Conservation (phyloP, 1,140 invertebrate genomes). For the Drosophila ananassae region DNA sequence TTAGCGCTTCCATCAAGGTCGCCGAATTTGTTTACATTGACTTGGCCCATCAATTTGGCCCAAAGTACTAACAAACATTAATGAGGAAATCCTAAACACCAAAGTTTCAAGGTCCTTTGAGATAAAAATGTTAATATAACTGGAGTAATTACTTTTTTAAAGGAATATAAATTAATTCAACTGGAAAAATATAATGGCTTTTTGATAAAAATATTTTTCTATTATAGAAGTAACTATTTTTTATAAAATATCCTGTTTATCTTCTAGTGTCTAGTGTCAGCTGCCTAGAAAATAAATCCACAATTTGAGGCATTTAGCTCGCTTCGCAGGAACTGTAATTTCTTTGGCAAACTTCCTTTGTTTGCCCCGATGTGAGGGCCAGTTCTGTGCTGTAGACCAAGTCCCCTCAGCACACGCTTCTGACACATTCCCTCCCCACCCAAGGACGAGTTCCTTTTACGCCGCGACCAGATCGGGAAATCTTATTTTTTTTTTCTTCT, state of each 20-base stretch:
- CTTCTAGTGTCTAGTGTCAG: background rate
- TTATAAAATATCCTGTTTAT: constrained; percentile 5
- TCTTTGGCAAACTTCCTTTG: constrained; percentile 47
- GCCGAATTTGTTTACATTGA: constrained; percentile 64
- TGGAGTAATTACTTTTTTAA: too few relatives aligned
- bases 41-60: constrained; percentile 50
- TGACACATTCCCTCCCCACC: constrained; percentile 58
- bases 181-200: background rate
- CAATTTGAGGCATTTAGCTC: constrained; percentile 43
- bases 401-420: constrained; percentile 61
- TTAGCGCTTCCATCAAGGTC: constrained; percentile 72
- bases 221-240: background rate
- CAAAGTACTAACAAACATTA: constrained; percentile 42
- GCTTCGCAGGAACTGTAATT: constrained; percentile 31
- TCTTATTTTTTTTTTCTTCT: background rate
- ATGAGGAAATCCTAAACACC: constrained; percentile 38
- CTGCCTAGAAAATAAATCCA: constrained; percentile 25
- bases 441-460: constrained; percentile 39
- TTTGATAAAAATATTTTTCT: background rate
- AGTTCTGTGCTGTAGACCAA: constrained; percentile 10
- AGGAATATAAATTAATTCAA: background rate
- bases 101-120: constrained; percentile 40
- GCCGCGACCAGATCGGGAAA: constrained; percentile 30
- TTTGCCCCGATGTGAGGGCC: constrained; percentile 10
- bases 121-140: background rate